These are phyloP conservation scores for Thamnaconus septentrionalis DNA, from an alignment of 2,113 vertebrate species.

Conservation along the genomic window DNA sequence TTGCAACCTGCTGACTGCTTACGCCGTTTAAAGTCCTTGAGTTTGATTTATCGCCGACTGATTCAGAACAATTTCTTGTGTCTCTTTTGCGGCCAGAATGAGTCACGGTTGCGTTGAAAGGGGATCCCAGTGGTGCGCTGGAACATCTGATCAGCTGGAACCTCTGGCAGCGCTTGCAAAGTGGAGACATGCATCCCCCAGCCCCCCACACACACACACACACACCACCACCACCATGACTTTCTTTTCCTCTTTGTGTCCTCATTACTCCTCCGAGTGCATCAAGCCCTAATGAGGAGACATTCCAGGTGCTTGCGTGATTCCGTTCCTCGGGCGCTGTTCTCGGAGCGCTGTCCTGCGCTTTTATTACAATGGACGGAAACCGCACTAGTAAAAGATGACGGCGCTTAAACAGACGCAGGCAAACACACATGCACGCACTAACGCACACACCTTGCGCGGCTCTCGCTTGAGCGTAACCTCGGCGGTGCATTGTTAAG, in stretches of 20 bases:
- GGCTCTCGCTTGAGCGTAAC: slow-evolving; percentile 8
- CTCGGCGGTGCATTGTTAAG: slow-evolving; percentile 39
- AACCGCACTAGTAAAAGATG: slow-evolving; percentile 32
- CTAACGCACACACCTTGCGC: slow-evolving; percentile 4
- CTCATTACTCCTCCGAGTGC: slow-evolving; percentile 38
- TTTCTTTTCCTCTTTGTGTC: slow-evolving; percentile 25
- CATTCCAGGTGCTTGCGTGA: slow-evolving; percentile 33
- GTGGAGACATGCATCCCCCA: slow-evolving; percentile 34
- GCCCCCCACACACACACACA: too few relatives aligned
- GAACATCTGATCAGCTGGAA: slow-evolving; percentile 68
- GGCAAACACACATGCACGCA: slow-evolving; percentile 20
- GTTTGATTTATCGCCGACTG: slow-evolving; percentile 35
- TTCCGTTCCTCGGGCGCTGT: slow-evolving; percentile 41
- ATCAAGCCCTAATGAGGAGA: slow-evolving; percentile 43
- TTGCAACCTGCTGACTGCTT: slow-evolving; percentile 1
- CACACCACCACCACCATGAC: slow-evolving; percentile 6
- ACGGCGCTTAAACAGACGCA: slow-evolving; percentile 21
- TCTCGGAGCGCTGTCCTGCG: not conserved
- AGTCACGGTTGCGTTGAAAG: slow-evolving; percentile 57
- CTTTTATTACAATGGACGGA: slow-evolving; percentile 62
- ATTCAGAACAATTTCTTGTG: not conserved
- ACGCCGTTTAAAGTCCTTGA: slow-evolving; percentile 29
- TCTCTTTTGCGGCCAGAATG: slow-evolving; percentile 28
- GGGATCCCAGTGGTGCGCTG: slow-evolving; percentile 53
- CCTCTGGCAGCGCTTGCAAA: slow-evolving; percentile 44